These are phyloP conservation scores for Argynnis bischoffii DNA, from an alignment of 2,888 invertebrate species.

Conservation along the genomic window DNA sequence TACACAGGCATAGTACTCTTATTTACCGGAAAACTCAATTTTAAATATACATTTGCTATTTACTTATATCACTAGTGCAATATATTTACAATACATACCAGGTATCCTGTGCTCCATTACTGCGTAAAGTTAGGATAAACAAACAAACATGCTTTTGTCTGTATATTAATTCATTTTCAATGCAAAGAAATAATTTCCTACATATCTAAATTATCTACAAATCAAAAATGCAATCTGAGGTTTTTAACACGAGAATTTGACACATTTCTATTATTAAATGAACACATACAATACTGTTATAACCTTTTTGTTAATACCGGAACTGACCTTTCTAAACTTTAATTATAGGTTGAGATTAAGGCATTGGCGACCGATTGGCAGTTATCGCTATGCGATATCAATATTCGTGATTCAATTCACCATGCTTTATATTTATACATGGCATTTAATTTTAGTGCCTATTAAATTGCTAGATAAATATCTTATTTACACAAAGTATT, in stretches of 20 bases:
- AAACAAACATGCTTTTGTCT: not conserved
- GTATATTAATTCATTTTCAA: not conserved
- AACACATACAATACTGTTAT: not conserved
- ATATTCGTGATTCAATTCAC: slow-evolving; percentile 48
- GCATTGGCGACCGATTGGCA: slow-evolving; percentile 33
- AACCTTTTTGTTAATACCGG: slow-evolving; percentile 4
- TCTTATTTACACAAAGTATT: slow-evolving; percentile 7
- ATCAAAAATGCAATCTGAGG: not conserved
- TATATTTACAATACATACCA: too few relatives aligned
- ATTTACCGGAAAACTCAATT: too few relatives aligned
- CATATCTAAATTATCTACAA: too few relatives aligned
- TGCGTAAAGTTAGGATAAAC: slow-evolving; percentile 5
- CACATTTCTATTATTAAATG: not conserved
- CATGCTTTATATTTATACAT: slow-evolving; percentile 34
- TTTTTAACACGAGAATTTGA: not conserved
- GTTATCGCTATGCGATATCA: slow-evolving; percentile 45
- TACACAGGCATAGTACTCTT: slow-evolving; percentile 26
- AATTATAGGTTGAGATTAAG: slow-evolving; percentile 19
- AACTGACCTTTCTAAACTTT: slow-evolving; percentile 19
- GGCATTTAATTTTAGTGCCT: slow-evolving; percentile 34
- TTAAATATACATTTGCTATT: too few relatives aligned
- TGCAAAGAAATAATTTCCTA: too few relatives aligned
- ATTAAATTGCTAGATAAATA: slow-evolving; percentile 21
- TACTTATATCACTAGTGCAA: too few relatives aligned
- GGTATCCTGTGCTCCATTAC: too few relatives aligned